Evolutionary conservation across 2,113 vertebrate species (phyloP).

Genomic region (Helogale parvula): DNA sequence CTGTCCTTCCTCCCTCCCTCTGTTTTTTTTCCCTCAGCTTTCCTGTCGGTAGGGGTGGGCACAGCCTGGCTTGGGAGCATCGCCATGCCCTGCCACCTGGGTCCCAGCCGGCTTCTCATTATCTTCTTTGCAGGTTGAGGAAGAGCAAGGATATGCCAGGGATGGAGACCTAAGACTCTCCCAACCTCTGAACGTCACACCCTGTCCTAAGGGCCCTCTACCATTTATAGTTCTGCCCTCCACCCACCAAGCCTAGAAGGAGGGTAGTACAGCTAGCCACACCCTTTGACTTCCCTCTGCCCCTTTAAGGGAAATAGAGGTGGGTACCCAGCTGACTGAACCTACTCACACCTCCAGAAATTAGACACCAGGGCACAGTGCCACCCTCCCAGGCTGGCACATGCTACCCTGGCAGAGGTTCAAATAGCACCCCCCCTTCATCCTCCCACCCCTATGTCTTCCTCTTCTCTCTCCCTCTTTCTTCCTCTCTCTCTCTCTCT

Average conservation of each 20-base stretch:
- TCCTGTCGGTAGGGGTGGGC: constrained; percentile 38
- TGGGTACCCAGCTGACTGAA: constrained; percentile 83
- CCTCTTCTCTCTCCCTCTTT: constrained; percentile 59
- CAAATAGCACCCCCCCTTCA: constrained; percentile 75
- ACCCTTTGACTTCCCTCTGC: constrained; percentile 58
- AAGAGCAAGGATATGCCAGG: neutral
- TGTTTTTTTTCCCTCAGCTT: neutral
- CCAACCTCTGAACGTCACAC: neutral
- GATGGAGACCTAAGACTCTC: constrained; percentile 13
- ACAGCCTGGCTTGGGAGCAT: constrained; percentile 40
- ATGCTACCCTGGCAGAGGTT: constrained; percentile 84
- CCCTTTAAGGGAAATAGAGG: constrained; percentile 79
- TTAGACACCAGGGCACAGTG: constrained; percentile 79
- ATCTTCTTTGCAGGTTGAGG: constrained; percentile 22
- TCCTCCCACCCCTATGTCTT: constrained; percentile 65
- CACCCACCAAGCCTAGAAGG: neutral
- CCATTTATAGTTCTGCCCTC: neutral
- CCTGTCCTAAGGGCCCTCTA: neutral
- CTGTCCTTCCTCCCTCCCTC: neutral
- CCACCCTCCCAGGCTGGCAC: constrained; percentile 84
- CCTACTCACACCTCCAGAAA: constrained; percentile 80
- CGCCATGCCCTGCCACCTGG: constrained; percentile 61
- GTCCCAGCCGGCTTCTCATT: constrained; percentile 53
- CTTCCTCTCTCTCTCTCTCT: constrained; percentile 5
- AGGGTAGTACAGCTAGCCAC: neutral